Evolutionary conservation across 2,797 vertebrate genomes (phyloP).

Genomic region (Antrozous pallidus): DNA sequence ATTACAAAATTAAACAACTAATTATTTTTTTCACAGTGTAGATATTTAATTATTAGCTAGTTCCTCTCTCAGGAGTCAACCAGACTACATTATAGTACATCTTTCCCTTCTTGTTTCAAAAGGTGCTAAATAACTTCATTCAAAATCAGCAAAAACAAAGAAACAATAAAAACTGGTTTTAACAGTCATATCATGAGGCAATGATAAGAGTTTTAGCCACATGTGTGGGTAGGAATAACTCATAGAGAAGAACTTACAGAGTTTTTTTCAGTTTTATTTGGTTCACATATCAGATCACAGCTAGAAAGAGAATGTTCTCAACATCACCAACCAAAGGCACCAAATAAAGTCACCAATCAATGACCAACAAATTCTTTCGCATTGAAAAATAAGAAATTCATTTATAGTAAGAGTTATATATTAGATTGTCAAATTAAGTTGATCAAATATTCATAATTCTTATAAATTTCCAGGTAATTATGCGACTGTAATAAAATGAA

Average conservation of each 20-base stretch:
- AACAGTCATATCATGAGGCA: neutral
- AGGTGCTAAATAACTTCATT: neutral
- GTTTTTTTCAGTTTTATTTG: neutral
- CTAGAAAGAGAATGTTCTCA: neutral
- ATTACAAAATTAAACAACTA: constrained; percentile 45
- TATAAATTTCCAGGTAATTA: neutral
- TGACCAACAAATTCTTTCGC: neutral
- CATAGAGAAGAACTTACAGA: neutral
- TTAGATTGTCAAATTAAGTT: constrained; percentile 8
- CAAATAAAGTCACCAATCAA: neutral
- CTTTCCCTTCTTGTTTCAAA: neutral
- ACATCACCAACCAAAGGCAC: neutral
- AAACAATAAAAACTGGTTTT: neutral
- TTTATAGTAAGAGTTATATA: neutral
- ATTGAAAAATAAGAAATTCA: neutral
- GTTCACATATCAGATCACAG: neutral
- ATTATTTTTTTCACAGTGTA: constrained; percentile 42
- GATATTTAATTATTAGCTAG: constrained; percentile 61
- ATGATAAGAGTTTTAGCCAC: neutral
- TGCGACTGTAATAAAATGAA: neutral
- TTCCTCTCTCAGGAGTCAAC: constrained; percentile 19
- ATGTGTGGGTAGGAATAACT: neutral
- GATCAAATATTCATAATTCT: neutral
- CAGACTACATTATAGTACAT: neutral
- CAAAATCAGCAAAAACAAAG: constrained; percentile 18